A percentile compares a stretch with the other conserved stretches of the same genome.
Conservation (phyloP, 2,113 vertebrate species). For the Sinocyclocheilus grahami region DNA sequence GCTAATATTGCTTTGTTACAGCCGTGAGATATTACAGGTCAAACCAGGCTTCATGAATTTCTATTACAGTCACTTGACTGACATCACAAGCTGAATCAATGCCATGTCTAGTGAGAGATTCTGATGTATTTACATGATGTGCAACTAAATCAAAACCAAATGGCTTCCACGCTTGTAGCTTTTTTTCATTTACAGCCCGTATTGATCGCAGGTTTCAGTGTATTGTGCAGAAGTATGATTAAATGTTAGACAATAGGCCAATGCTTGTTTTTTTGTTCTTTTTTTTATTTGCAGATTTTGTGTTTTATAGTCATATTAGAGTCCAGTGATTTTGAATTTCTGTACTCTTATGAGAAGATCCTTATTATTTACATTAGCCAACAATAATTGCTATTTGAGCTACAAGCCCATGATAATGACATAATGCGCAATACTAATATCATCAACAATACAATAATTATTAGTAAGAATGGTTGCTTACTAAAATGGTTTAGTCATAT, state of each 20-base stretch:
- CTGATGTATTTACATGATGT: not conserved
- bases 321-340: not conserved
- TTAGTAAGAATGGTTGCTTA: not conserved
- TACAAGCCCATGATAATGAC: not conserved
- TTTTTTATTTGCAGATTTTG: not conserved
- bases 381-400: not conserved
- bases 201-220: not conserved
- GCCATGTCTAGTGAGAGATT: not conserved
- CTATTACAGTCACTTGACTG: conserved; percentile 24
- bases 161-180: not conserved
- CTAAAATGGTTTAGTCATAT: not conserved
- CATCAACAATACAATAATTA: not conserved
- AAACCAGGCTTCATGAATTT: conserved; percentile 9
- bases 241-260: not conserved
- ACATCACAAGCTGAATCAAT: conserved; percentile 21
- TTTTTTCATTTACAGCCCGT: not conserved
- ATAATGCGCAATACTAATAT: not conserved
- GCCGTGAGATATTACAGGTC: conserved; percentile 19
- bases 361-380: not conserved
- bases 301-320: not conserved
- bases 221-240: not conserved
- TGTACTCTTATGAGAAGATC: not conserved
- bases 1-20: conserved; percentile 31
- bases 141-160: conserved; percentile 8
- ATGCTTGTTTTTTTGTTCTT: not conserved